Conservation (phyloP, 2,888 invertebrate genomes). For the Nemoura dubitans region DNA sequence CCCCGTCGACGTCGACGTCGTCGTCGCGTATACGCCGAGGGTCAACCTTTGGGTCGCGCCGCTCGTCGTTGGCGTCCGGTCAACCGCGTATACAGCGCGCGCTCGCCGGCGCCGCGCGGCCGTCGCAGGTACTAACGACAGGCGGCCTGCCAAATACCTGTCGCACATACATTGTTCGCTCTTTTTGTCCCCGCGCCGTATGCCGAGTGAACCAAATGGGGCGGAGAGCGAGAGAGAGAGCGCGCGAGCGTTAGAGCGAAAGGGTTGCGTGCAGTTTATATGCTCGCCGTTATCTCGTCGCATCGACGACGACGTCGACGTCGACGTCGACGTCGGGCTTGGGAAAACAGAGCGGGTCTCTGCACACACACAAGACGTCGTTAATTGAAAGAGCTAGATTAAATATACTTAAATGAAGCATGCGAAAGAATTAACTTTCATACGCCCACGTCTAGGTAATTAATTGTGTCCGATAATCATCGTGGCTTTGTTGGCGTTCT, state of each 20-base stretch:
- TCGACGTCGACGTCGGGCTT: not conserved
- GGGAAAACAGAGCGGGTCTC: not conserved
- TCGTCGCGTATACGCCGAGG: conserved; percentile 1
- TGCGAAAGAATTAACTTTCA: not conserved
- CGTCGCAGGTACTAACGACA: conserved; percentile 20
- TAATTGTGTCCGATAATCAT: not conserved
- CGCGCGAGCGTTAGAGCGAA: too few relatives aligned
- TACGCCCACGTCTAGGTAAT: not conserved
- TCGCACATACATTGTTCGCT: conserved; percentile 33
- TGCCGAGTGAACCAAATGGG: conserved; percentile 43
- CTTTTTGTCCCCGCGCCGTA: conserved; percentile 20
- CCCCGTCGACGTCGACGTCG: conserved; percentile 21
- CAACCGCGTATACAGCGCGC: not conserved
- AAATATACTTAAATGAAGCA: not conserved
- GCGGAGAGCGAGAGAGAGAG: not conserved
- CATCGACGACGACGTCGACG: conserved; percentile 22
- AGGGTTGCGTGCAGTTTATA: too few relatives aligned
- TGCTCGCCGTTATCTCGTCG: not conserved
- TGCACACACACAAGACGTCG: not conserved
- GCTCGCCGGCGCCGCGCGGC: not conserved
- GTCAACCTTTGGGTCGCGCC: conserved; percentile 25
- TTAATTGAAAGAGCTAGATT: conserved; percentile 10
- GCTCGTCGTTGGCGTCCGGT: conserved; percentile 14
- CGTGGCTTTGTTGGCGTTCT: not conserved
- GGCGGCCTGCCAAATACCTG: conserved; percentile 42